Evolutionary conservation across 2,888 invertebrate species (phyloP).

Genomic region (Drosophila niveifrons): DNA sequence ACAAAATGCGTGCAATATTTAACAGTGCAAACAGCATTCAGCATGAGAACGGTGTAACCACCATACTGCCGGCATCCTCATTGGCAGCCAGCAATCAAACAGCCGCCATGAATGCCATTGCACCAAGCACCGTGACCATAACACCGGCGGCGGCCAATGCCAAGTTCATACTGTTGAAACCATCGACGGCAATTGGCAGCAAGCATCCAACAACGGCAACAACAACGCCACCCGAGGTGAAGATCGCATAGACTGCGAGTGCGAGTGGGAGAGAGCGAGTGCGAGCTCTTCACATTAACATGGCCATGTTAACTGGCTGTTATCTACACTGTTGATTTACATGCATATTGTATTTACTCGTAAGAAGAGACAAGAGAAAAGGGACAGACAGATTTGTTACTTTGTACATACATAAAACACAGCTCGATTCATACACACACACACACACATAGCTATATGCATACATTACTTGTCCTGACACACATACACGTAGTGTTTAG

Average conservation of each 20-base stretch:
- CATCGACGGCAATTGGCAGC: slow-evolving; percentile 50
- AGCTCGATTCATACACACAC: slow-evolving; percentile 28
- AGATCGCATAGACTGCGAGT: slow-evolving; percentile 38
- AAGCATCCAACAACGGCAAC: slow-evolving; percentile 25
- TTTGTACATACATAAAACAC: slow-evolving; percentile 36
- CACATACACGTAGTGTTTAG: slow-evolving; percentile 3
- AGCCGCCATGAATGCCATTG: slow-evolving; percentile 83
- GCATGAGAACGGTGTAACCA: slow-evolving; percentile 83
- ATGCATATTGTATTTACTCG: slow-evolving; percentile 53
- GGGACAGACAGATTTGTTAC: slow-evolving; percentile 14
- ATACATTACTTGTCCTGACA: not conserved
- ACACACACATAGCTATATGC: not conserved
- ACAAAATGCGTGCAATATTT: slow-evolving; percentile 82
- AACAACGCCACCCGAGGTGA: slow-evolving; percentile 33
- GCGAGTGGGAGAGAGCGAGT: not conserved
- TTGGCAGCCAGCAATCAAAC: slow-evolving; percentile 80
- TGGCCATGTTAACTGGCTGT: slow-evolving; percentile 61
- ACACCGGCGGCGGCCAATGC: slow-evolving; percentile 69
- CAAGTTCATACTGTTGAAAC: slow-evolving; percentile 82
- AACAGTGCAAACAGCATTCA: slow-evolving; percentile 79
- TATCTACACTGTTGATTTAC: slow-evolving; percentile 52
- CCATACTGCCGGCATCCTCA: slow-evolving; percentile 82
- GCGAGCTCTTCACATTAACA: slow-evolving; percentile 43
- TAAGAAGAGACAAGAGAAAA: slow-evolving; percentile 25
- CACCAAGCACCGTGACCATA: slow-evolving; percentile 83